Base-by-base conservation (phyloP, 2,113 vertebrate species). In the Petrocephalus zakoni region DNA sequence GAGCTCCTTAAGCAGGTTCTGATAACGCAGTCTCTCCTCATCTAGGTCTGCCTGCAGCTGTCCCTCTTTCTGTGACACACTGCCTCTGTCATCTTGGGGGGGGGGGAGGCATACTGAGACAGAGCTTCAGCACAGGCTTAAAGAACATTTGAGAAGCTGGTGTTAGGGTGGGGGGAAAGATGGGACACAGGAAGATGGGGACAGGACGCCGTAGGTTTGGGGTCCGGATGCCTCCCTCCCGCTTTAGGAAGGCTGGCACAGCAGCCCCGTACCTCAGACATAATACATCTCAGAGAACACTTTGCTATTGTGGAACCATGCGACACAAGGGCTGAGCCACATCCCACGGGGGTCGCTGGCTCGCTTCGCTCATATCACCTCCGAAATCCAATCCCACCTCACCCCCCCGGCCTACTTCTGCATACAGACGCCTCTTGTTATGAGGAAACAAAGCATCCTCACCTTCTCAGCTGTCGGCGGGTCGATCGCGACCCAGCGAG, bases 1-100 rank as follows among this genome's bases (percentile, higher is more conserved):
- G 92, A 96, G 98, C 19, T 99, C 97, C 91, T 98, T 98, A 15
- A 99, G 94, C 0, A 99, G 95, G 83, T 97, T 99, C 94, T 99
- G 98, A 90, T 99, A 97, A 21, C 97, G 96, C 85, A 95, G 94
- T 0, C 98, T 92, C 88, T 99, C 98, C 0, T 95, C 96, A 22
- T 99, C 96, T 91, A 99, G 93, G 37, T 99, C 98, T 0, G 93
- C 92, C 92, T 95, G 95, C 90, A 97, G 93, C n/a, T 92, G 87
- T 0, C 90, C 93, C 90, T 96, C 96, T 83, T 93, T 94, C 87
- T 89, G 78, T 0, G 95, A 93, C 13, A 68, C 94, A 15, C 82
- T 91, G 72, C 90, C 90, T 37, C 78, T 51, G 9, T 92, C 90
- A 61, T 89, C 94, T 96, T 91, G 49, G 6, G 1, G 22, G 75